Base-by-base conservation (phyloP, 2,888 invertebrate genomes). In the Zaprionus bogoriensis region DNA sequence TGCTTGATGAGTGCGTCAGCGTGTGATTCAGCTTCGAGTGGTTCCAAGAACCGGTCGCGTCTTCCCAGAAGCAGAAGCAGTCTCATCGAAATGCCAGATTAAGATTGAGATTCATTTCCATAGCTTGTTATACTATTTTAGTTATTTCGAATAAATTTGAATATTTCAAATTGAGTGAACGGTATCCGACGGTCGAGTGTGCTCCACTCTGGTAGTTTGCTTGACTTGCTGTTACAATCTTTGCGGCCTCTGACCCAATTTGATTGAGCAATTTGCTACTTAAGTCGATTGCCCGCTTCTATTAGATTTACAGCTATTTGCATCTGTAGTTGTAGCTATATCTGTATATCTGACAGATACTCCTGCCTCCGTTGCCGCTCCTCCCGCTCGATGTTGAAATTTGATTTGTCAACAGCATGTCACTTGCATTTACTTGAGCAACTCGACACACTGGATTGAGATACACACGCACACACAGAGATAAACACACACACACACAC, bases 201-300 rank as follows among this genome's bases (percentile, higher is more conserved):
- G n/a, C n/a, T n/a, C n/a, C n/a, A n/a, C n/a, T n/a, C n/a, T n/a
- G n/a, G n/a, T n/a, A n/a, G n/a, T n/a, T n/a, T n/a, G n/a, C n/a
- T n/a, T n/a, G n/a, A n/a, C n/a, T n/a, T n/a, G n/a, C n/a, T n/a
- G 23, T 52, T 52, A 10, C 30, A 69, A 58, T 64, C 69, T 59
- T 54, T 25, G 48, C 53, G 19, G 60, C 51, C 59, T 57, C 52
- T 85, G 85, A 82, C 81, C 85, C 60, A 82, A 79, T 79, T 82
- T 52, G 74, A 69, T 81, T 76, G 67, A 72, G 77, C 77, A 74
- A 84, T 81, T 81, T 75, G 67, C 69, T 74, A 71, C 67, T 78
- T 72, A 51, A 75, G 72, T 69, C 69, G 69, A 53, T 69, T 61
- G 45, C 22, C n/a, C 9, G 14, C 50, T 54, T 57, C 79, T 79